phyloP scores from a whole-genome alignment of 2,113 vertebrate genomes.

The Amphiprion percula region DNA sequence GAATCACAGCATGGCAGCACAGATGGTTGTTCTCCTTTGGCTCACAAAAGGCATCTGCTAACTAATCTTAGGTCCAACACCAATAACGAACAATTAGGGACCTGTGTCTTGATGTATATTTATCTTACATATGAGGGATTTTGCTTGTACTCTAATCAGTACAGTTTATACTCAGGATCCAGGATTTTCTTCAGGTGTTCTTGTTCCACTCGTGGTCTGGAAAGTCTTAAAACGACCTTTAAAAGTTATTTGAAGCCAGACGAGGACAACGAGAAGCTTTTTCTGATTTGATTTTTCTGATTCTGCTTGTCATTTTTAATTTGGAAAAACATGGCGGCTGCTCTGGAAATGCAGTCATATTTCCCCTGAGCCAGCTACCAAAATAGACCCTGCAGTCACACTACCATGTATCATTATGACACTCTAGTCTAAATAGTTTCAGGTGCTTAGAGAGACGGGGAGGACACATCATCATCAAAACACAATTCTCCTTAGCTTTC shows the following conservation, averaged over 20 bases:
- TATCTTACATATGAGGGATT: not conserved
- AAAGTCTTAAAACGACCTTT: not conserved
- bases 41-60: conserved; percentile 64
- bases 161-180: not conserved
- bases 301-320: conserved; percentile 3
- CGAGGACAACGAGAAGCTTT: too few relatives aligned
- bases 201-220: not conserved
- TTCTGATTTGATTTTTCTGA: not conserved
- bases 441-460: too few relatives aligned
- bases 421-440: conserved; percentile 24
- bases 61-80: conserved; percentile 51
- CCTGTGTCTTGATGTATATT: not conserved
- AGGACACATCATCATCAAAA: too few relatives aligned
- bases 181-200: not conserved
- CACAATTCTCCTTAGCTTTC: too few relatives aligned
- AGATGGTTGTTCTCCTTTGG: conserved; percentile 66
- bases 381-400: conserved; percentile 13
- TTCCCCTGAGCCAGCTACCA: conserved; percentile 3
- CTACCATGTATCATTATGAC: conserved; percentile 16
- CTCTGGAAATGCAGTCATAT: conserved; percentile 10
- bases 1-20: conserved; percentile 52
- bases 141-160: not conserved
- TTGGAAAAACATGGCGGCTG: not conserved
- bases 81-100: conserved; percentile 5
- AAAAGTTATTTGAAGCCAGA: too few relatives aligned